Evolutionary conservation across 2,888 invertebrate species (phyloP), one percentile per base, ranked within the genome.

Genomic region (Ceriagrion tenellum): DNA sequence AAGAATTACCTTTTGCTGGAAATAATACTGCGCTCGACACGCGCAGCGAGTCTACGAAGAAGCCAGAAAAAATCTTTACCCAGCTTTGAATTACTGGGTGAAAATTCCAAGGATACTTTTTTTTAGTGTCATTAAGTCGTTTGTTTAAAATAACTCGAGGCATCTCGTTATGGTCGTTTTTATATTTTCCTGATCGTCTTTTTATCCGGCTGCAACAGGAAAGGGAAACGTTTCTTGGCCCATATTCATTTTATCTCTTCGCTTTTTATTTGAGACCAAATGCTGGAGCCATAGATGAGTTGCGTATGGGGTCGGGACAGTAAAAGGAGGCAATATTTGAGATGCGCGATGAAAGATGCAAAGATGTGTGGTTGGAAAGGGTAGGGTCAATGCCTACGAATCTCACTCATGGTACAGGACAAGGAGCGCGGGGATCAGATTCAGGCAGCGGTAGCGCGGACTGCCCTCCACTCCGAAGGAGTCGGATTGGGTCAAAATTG

Each of bases 171-270:
- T 81, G 26, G 23, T 18, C 35, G 12, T 81, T 16, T 81, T 35
- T 12, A 35, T 35, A 81, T 30, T 35, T 81, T 81, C 69, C 26
- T 3, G 12, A 69, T 4, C 69, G 23, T 16, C 81, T 16, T 81
- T 81, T 35, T 18, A 81, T 81, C 35, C 81, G 81, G 81, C 18
- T 81, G 35, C 81, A 35, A 16, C 16, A 81, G 74, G 74, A 81
- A 81, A n/a, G 23, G 26, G 26, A 69, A 81, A 3, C 81, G 16
- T 35, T 81, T 81, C 81, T 12, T 13, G 30, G 35, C 30, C 81
- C 81, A 35, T 81, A 35, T 81, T 81, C 35, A 81, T 81, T 81
- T 81, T 35, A 35, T 81, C 81, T 81, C 81, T 30, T 35, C 81
- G 13, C 35, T 81, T 81, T 81, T 81, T 35, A 35, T 81, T 81